These are phyloP conservation scores for Rhimphoctona megacephalus DNA, from an alignment of 2,888 invertebrate species.

Conservation along the genomic window DNA sequence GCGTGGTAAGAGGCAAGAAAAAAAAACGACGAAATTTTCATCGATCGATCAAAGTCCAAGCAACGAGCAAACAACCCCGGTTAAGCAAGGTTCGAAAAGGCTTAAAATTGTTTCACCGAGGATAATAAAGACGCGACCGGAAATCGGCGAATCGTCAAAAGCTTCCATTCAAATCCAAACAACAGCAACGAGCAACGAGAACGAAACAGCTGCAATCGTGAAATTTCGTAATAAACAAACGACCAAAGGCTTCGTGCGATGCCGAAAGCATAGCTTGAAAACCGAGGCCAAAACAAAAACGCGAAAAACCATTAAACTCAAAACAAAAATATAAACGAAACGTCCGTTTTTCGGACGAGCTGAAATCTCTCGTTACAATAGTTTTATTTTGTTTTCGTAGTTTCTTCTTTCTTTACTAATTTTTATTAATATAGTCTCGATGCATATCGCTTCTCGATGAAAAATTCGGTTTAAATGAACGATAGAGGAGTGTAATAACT, in stretches of 20 bases:
- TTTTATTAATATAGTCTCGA: constrained; percentile 7
- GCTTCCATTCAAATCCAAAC: constrained; percentile 5
- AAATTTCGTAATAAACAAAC: constrained; percentile 74
- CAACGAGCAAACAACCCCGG: constrained; percentile 75
- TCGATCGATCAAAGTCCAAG: constrained; percentile 48
- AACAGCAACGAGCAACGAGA: constrained; percentile 11
- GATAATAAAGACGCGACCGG: constrained; percentile 73
- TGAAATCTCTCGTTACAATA: background rate
- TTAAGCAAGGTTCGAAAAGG: constrained; percentile 80
- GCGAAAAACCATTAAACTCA: constrained; percentile 73
- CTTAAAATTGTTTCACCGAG: constrained; percentile 77
- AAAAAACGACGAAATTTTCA: constrained; percentile 52
- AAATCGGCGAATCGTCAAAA: constrained; percentile 76
- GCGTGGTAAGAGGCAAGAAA: constrained; percentile 47
- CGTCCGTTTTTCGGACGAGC: background rate
- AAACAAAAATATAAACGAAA: constrained; percentile 48
- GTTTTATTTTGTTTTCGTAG: constrained; percentile 3
- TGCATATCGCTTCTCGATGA: constrained; percentile 20
- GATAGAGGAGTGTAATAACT: constrained; percentile 42
- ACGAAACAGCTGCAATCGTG: constrained; percentile 47
- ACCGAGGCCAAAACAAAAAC: constrained; percentile 73
- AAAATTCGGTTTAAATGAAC: background rate
- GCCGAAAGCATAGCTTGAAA: constrained; percentile 70
- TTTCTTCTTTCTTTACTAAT: constrained; percentile 7
- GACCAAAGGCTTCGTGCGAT: constrained; percentile 68